These are phyloP conservation scores for Chloroclysta siterata DNA, from an alignment of 2,888 invertebrate genomes.

Conservation along the genomic window DNA sequence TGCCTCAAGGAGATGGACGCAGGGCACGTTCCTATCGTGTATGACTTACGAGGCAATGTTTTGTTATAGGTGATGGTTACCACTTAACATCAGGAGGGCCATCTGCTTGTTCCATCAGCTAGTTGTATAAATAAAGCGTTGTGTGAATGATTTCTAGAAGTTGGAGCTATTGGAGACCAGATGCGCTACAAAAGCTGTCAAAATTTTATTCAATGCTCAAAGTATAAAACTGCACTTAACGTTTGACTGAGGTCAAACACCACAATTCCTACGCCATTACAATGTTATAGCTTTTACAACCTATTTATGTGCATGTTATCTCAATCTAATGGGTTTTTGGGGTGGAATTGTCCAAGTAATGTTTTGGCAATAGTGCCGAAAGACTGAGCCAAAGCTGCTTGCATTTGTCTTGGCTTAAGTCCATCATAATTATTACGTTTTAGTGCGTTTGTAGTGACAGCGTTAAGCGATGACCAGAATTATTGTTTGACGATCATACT, in stretches of 20 bases:
- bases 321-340: slow-evolving; percentile 33
- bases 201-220: neutral
- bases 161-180: no score
- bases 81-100: no score
- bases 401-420: slow-evolving; percentile 63
- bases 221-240: slow-evolving; percentile 12
- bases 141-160: no score
- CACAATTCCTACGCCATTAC: slow-evolving; percentile 10
- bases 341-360: slow-evolving; percentile 36
- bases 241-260: slow-evolving; percentile 28
- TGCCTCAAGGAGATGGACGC: no score
- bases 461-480: slow-evolving; percentile 26
- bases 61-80: no score
- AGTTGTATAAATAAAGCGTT: no score
- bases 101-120: no score
- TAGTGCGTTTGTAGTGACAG: slow-evolving; percentile 35
- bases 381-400: slow-evolving; percentile 56
- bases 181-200: neutral
- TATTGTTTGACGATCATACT: neutral
- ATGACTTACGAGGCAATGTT: no score
- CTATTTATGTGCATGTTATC: slow-evolving; percentile 35
- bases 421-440: slow-evolving; percentile 58
- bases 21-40: no score
- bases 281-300: slow-evolving; percentile 28
- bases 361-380: slow-evolving; percentile 55